These are phyloP conservation scores for Yasuhikotakia modesta DNA, from an alignment of 2,797 vertebrate species.

Conservation along the genomic window DNA sequence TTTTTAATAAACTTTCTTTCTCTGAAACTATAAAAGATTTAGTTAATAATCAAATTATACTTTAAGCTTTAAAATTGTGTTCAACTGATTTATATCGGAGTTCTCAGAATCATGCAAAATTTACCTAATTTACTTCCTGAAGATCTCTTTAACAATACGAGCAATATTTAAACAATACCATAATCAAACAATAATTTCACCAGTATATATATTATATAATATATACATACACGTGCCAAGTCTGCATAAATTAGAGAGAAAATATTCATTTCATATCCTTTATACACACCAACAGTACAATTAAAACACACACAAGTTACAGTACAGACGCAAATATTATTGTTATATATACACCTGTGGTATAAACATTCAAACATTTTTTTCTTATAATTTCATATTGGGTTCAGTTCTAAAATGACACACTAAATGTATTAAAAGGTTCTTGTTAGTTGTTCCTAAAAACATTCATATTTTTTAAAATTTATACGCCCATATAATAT, in stretches of 20 bases:
- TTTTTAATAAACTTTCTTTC: background rate
- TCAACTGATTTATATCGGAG: background rate
- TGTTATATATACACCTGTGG: too few relatives aligned
- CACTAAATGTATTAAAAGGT: background rate
- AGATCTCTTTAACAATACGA: background rate
- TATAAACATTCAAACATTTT: background rate
- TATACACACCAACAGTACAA: background rate
- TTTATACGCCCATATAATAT: too few relatives aligned
- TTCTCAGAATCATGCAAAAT: background rate
- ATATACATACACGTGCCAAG: background rate
- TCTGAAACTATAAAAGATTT: background rate
- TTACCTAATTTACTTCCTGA: background rate
- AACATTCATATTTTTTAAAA: background rate
- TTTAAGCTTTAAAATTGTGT: background rate
- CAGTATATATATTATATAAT: background rate
- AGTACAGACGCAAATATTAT: slow-evolving; percentile 6
- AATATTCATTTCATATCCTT: background rate
- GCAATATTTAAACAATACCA: too few relatives aligned
- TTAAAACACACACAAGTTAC: background rate
- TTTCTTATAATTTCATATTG: background rate
- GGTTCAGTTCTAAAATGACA: background rate
- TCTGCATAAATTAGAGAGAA: background rate
- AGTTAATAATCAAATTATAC: background rate
- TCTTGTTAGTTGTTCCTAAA: background rate
- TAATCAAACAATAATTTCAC: too few relatives aligned